Base-by-base conservation (phyloP, 2,888 invertebrate species). In the Scaptodrosophila latifasciaeformis region DNA sequence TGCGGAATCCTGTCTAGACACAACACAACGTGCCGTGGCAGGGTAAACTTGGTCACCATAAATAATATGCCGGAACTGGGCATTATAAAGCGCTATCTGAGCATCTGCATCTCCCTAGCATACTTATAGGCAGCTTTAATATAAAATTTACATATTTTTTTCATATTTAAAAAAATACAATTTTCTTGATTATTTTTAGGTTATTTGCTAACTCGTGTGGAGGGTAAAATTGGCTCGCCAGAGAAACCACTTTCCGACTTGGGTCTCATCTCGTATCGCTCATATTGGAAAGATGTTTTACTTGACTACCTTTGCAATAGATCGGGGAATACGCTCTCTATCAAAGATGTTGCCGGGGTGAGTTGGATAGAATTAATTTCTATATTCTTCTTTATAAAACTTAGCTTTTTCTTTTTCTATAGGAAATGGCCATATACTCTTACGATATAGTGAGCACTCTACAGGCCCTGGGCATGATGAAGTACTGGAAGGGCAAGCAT, bases 401-500 rank as follows among this genome's bases (percentile, higher is more conserved):
- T 6, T 7, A 19, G 19, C 12, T 42, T 12, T 30, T 31, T 17
- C 10, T 10, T 2, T 44, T 60, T 84, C 64, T 72, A 3, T 46
- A 95, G 85, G 96, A 97, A 88, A 93, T 97, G 89, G 97, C 97
- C 13, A 96, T 99, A 69, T 96, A 97, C 80, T 94, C 96, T 1
- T 97, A 97, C 84, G 99, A 99, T 86, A 97, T 99, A 60, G 96
- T 99, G 18, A 97, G 97, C 65, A 99, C 99, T 2, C 88, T 99
- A 35, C 97, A 98, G 82, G 96, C 96, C 13, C 89, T 98, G 65
- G 97, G 97, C 5, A 95, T 99, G 90, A 94, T 99, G 92, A 98
- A 99, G 87, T 99, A 99, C 86, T 99, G 98, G 97, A 98, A 98
- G 87, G 97, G 97, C 58, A 96, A 97, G 86, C 98, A 98, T 87